Evolutionary conservation across 2,888 invertebrate species (phyloP).

Genomic region (Chesias legatella): DNA sequence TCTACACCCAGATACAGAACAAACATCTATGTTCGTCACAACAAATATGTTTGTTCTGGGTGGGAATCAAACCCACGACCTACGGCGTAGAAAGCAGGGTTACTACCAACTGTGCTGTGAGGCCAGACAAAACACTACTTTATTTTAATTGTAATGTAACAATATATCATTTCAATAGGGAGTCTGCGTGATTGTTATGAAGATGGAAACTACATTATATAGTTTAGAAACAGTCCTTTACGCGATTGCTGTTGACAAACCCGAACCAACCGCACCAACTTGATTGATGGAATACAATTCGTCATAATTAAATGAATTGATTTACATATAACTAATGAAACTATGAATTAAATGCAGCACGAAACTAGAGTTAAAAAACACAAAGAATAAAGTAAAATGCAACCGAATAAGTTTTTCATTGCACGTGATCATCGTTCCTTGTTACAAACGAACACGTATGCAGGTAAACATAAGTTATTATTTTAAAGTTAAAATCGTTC

Average conservation of each 20-base stretch:
- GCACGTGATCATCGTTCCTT: conserved; percentile 23
- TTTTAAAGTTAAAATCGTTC: conserved; percentile 42
- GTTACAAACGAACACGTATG: conserved; percentile 59
- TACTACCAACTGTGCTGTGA: too few species aligned
- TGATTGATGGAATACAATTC: conserved; percentile 10
- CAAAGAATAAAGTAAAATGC: conserved; percentile 46
- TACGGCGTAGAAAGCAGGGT: too few species aligned
- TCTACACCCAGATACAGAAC: too few species aligned
- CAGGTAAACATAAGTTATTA: conserved; percentile 53
- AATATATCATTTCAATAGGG: conserved; percentile 17
- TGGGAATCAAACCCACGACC: too few species aligned
- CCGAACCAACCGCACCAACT: conserved; percentile 37
- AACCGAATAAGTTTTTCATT: conserved; percentile 21
- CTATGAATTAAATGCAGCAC: conserved; percentile 1
- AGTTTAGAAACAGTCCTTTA: conserved; percentile 50
- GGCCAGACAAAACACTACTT: too few species aligned
- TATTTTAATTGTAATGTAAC: too few species aligned
- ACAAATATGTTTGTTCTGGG: too few species aligned
- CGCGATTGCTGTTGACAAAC: conserved; percentile 33
- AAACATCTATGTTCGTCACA: too few species aligned
- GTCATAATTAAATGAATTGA: conserved; percentile 1
- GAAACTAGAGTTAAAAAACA: conserved; percentile 5
- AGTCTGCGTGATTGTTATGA: conserved; percentile 15
- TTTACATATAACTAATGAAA: neutral
- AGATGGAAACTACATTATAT: conserved; percentile 16